Evolutionary conservation across 2,797 vertebrate genomes (phyloP).

Genomic region (Eulemur albifrons): DNA sequence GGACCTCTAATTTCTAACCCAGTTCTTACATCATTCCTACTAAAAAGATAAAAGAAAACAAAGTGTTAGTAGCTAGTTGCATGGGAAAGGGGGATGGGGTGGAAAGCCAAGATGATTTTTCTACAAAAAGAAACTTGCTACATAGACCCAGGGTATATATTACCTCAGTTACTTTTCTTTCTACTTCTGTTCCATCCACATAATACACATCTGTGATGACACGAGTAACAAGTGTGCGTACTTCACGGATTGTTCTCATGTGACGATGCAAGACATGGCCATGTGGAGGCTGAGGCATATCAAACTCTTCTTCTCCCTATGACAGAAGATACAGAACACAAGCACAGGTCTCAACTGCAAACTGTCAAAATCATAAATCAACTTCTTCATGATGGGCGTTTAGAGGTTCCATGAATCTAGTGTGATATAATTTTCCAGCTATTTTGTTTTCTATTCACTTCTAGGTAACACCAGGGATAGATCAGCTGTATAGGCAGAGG

Average conservation of each 20-base stretch:
- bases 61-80: not conserved
- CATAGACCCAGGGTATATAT: not conserved
- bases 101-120: not conserved
- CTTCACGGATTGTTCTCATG: constrained; percentile 93
- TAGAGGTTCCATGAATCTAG: not conserved
- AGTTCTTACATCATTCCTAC: not conserved
- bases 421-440: not conserved
- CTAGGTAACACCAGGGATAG: not conserved
- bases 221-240: constrained; percentile 93
- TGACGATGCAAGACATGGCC: constrained; percentile 88
- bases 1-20: not conserved
- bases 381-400: not conserved
- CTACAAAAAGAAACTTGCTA: not conserved
- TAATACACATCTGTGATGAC: constrained; percentile 97
- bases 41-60: not conserved
- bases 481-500: not conserved
- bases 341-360: not conserved
- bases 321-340: not conserved
- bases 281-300: constrained; percentile 82
- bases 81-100: not conserved
- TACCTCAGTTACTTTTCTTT: constrained; percentile 94
- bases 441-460: not conserved
- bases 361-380: not conserved
- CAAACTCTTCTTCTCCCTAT: constrained; percentile 86
- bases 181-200: constrained; percentile 94